A percentile compares a stretch with the other conserved stretches of the same genome.
Conservation (phyloP, 2,888 invertebrate species). For the Xylota segnis region DNA sequence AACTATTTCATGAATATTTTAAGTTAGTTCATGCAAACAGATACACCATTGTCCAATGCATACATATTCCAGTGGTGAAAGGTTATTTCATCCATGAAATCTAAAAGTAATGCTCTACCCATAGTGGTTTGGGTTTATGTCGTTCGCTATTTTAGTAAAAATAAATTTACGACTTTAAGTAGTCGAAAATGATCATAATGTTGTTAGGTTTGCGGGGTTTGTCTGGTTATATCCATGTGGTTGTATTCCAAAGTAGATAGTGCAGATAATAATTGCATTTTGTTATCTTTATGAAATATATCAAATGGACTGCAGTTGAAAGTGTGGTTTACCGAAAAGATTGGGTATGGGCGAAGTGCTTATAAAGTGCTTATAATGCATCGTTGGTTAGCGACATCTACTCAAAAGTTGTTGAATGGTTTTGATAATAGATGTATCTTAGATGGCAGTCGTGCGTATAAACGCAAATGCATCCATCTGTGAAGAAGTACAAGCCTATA, state of each 20-base stretch:
- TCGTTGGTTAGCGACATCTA: too few relatives aligned
- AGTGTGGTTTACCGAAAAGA: neutral
- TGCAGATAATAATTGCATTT: neutral
- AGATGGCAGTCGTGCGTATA: too few relatives aligned
- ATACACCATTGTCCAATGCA: conserved; percentile 9
- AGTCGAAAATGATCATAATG: conserved; percentile 32
- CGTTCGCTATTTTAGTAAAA: conserved; percentile 28
- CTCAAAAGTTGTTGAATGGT: too few relatives aligned
- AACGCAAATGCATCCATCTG: too few relatives aligned
- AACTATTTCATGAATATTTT: conserved; percentile 73
- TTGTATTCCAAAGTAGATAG: neutral
- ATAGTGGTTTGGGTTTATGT: conserved; percentile 7
- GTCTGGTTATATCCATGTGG: neutral
- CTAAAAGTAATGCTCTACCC: conserved; percentile 34
- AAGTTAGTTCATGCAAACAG: conserved; percentile 34
- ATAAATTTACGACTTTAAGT: conserved; percentile 45
- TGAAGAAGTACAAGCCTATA: too few relatives aligned
- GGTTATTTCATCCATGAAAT: conserved; percentile 54
- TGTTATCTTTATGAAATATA: neutral
- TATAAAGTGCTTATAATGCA: too few relatives aligned
- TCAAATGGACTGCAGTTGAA: neutral
- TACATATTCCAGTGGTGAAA: conserved; percentile 28
- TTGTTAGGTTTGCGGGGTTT: conserved; percentile 2
- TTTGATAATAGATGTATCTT: too few relatives aligned
- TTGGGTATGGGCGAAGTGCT: neutral